Percentiles rank a stretch among this genome's conserved stretches.
These are phyloP conservation scores for Craseonycteris thonglongyai DNA, from an alignment of 2,113 vertebrate genomes.

Conservation along the genomic window DNA sequence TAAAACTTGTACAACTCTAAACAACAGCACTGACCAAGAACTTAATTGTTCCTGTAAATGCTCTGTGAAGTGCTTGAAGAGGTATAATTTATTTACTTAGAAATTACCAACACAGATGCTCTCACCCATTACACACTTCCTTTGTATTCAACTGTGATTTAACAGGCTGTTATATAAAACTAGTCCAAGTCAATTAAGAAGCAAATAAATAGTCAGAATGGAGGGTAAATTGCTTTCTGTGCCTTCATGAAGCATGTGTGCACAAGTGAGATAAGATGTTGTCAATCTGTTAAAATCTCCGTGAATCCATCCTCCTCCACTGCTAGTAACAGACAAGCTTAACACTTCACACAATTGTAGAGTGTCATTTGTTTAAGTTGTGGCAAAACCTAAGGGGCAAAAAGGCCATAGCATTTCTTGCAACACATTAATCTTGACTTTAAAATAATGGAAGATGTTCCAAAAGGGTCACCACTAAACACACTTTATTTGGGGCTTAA, in stretches of 20 bases:
- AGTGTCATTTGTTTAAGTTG: constrained; percentile 29
- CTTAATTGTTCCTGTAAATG: constrained; percentile 49
- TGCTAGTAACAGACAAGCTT: neutral
- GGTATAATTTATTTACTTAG: constrained; percentile 70
- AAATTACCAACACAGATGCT: constrained; percentile 67
- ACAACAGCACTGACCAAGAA: constrained; percentile 44
- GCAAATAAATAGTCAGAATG: constrained; percentile 71
- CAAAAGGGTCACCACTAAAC: neutral
- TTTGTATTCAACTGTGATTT: constrained; percentile 69
- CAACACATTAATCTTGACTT: constrained; percentile 15
- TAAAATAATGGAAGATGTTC: constrained; percentile 41
- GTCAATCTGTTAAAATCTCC: constrained; percentile 65
- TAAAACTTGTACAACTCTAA: neutral
- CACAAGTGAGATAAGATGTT: constrained; percentile 57
- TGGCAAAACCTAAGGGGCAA: neutral
- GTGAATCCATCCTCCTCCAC: constrained; percentile 20
- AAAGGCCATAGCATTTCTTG: neutral
- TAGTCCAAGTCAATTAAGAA: constrained; percentile 75
- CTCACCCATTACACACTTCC: neutral
- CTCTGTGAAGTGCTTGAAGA: constrained; percentile 49
- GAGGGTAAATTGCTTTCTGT: constrained; percentile 69
- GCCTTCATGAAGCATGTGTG: constrained; percentile 50
- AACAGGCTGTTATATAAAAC: constrained; percentile 66
- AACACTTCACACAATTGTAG: neutral
- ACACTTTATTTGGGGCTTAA: neutral